Evolutionary conservation across 2,888 invertebrate species (phyloP), one percentile per base, ranked within the genome.

Genomic region (Buathra laborator): DNA sequence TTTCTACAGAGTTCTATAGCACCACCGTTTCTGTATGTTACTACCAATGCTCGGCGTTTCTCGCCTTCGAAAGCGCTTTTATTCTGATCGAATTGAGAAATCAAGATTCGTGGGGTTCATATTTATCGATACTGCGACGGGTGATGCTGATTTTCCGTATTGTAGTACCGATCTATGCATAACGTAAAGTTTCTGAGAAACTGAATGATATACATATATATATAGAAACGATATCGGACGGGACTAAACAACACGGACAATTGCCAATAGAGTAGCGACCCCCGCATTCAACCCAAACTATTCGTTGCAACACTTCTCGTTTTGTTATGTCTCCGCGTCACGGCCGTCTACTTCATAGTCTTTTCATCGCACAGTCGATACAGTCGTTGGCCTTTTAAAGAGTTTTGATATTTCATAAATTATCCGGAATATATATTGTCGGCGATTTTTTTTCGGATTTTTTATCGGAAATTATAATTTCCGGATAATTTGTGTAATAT

Each of bases 51-150:
- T 10, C 24, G 64, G 6, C 53, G 3, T 16, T 16, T 10, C 53
- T 19, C 16, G 4, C 16, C 19, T 6, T 19, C 53, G 53, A 19
- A 53, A 53, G 32, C 62, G 64, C 68, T 75, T 76, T 59, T 37
- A 74, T 68, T 19, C 29, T 51, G 67, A 68, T 76, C 75, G 67
- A 84, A 80, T 76, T 71, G 79, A 74, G 19, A 51, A 64, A 66
- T 79, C 79, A 43, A 62, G 64, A 62, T 53, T 70, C 79, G 3
- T 48, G 62, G 67, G 43, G 56, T 71, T 83, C 66, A 71, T 74
- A 76, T 83, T 80, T 16, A 16, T 10, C 19, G 19, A 53, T 53
- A 19, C 53, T 53, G 19, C 9, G 37, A 37, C 19, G 53, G 16
- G 16, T 16, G 53, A 19, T 19, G 53, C 53, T 53, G 53, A 19